Percentiles rank a stretch among this genome's conserved stretches.
These are phyloP conservation scores for Phortica variegata DNA, from an alignment of 1,140 invertebrate genomes.

Conservation along the genomic window DNA sequence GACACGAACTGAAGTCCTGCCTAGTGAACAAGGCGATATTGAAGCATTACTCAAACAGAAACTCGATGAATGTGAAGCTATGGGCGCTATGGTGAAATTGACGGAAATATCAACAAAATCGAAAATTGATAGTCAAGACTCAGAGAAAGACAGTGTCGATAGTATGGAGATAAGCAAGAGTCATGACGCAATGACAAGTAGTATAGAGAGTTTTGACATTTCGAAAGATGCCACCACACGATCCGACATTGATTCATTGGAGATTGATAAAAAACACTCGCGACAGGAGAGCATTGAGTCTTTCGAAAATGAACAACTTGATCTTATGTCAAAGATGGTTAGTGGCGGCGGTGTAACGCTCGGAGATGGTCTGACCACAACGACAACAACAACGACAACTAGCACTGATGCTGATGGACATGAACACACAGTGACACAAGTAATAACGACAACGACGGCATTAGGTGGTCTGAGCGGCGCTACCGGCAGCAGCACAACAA, in stretches of 20 bases:
- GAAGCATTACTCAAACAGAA: slow-evolving; percentile 49
- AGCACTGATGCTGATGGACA: slow-evolving; percentile 60
- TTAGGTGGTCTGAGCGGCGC: slow-evolving; percentile 55
- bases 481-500: background rate
- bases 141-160: slow-evolving; percentile 61
- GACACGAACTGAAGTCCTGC: slow-evolving; percentile 58
- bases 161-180: slow-evolving; percentile 62
- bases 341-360: slow-evolving; percentile 50
- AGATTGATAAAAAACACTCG: slow-evolving; percentile 56
- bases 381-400: slow-evolving; percentile 61
- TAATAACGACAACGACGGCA: slow-evolving; percentile 58
- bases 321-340: slow-evolving; percentile 34
- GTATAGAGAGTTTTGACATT: slow-evolving; percentile 67
- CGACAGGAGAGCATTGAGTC: slow-evolving; percentile 62
- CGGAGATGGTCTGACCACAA: slow-evolving; percentile 54
- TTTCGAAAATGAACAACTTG: slow-evolving; percentile 58
- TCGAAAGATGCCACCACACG: slow-evolving; percentile 48
- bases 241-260: slow-evolving; percentile 51
- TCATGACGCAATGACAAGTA: slow-evolving; percentile 63
- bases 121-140: slow-evolving; percentile 38
- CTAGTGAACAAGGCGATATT: slow-evolving; percentile 54
- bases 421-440: slow-evolving; percentile 58
- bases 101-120: slow-evolving; percentile 62
- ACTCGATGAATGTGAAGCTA: slow-evolving; percentile 44
- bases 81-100: slow-evolving; percentile 41